Base-by-base conservation (phyloP, 1,140 invertebrate species). In the Drosophila cardini region DNA sequence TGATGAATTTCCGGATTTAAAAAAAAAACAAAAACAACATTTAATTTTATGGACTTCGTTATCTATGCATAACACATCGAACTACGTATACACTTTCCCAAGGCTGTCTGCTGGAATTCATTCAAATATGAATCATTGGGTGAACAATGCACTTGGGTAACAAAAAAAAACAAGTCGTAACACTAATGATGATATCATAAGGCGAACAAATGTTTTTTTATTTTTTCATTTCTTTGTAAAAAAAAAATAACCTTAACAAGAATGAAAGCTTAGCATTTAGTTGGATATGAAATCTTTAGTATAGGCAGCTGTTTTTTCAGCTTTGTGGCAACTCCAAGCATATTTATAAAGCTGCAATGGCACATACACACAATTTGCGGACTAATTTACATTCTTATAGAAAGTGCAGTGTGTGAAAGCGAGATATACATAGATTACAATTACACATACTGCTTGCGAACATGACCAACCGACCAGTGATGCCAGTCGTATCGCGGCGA, bases 1-100 rank as follows among this genome's bases (percentile, higher is more conserved):
- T 18, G 69, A 48, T 73, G 61, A 42, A 73, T 73, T 62, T 73
- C 56, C 71, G 56, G 40, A 68, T 40, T 34, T 26, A 48, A 34
- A 16, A 62, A 48, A 34, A 16, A 62, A 58, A 52, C 60, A 52
- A 43, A 55, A 46, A 68, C 21, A 72, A 55, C 32, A 67, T 61
- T 73, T 52, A 40, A 69, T 61, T 26, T 53, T 11, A 53, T 60
- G 30, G 16, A 10, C 10, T 34, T 40, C 32, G 45, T 55, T 68
- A 55, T 60, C 30, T 38, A 60, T 38, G 18, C n/a, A 13, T 8
- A 46, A 26, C 48, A 60, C 21, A 38, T 73, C 64, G 71, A 60
- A 73, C 40, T 46, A 15, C 36, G 40, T 30, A 72, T 67, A 72
- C 70, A 9, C 70, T 72, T 45, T 53, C 55, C 53, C 38, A 52